Evolutionary conservation across 2,797 vertebrate species (phyloP).

Genomic region (Myotis daubentonii): DNA sequence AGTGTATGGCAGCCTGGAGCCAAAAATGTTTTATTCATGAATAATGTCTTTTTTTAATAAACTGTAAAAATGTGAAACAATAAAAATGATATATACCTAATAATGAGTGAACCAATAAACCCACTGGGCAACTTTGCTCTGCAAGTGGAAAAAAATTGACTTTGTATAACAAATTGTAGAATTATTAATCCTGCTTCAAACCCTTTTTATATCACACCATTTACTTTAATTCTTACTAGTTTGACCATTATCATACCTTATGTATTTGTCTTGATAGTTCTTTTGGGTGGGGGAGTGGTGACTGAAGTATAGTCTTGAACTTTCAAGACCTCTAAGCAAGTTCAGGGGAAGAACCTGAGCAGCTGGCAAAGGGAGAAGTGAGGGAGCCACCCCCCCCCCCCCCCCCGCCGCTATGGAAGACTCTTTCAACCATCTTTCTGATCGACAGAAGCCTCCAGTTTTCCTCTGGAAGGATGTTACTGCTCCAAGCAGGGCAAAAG

Average conservation of each 20-base stretch:
- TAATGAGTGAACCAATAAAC: slow-evolving; percentile 86
- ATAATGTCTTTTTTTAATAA: slow-evolving; percentile 84
- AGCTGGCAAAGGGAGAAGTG: slow-evolving; percentile 61
- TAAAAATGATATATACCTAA: slow-evolving; percentile 88
- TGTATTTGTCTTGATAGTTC: slow-evolving; percentile 82
- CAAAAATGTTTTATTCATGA: slow-evolving; percentile 87
- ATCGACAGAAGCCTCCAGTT: slow-evolving; percentile 58
- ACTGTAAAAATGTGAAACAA: slow-evolving; percentile 87
- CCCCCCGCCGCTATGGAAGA: background rate
- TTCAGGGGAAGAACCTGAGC: slow-evolving; percentile 64
- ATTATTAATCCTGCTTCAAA: slow-evolving; percentile 87
- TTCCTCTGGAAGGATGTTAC: slow-evolving; percentile 48
- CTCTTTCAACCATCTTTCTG: slow-evolving; percentile 27
- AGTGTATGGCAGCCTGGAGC: slow-evolving; percentile 81
- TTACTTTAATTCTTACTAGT: slow-evolving; percentile 85
- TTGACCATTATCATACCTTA: slow-evolving; percentile 84
- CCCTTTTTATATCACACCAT: slow-evolving; percentile 83
- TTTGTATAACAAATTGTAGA: slow-evolving; percentile 86
- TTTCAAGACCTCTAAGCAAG: slow-evolving; percentile 74
- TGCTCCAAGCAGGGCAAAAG: slow-evolving; percentile 13
- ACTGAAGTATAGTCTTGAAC: slow-evolving; percentile 75
- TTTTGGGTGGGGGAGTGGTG: slow-evolving; percentile 31
- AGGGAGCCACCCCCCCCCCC: background rate
- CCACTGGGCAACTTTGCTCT: slow-evolving; percentile 85
- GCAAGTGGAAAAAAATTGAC: slow-evolving; percentile 85